Base-by-base conservation (phyloP, 1,140 invertebrate genomes). In the Anoplolepis gracilipes region DNA sequence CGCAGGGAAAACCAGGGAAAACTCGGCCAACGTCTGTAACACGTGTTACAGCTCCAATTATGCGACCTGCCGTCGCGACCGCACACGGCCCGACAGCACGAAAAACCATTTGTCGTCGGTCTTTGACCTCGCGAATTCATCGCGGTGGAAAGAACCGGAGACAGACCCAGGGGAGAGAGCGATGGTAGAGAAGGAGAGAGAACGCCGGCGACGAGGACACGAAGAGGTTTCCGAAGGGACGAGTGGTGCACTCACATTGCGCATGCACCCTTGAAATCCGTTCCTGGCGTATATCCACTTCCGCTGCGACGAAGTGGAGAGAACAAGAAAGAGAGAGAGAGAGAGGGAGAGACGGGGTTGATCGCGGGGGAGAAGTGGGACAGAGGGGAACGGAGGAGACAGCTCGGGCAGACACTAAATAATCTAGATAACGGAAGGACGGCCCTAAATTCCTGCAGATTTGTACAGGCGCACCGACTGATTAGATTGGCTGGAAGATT, bases 371-470 rank as follows among this genome's bases (percentile, higher is more conserved):
- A 39, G 77, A 46, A 86, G 67, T 65, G 36, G 39, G 55, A 81
- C 11, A 30, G 39, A 64, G 39, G 13, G 19, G 59, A n/a, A n/a
- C 57, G 77, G 59, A 84, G 84, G 85, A 85, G 88, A 89, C 87
- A 88, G 86, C 59, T 82, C 75, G 77, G 75, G 76, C 77, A 87
- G 88, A 90, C 87, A 82, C 91, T 92, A 92, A 92, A 92, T 92
- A 92, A 92, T 92, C 91, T 90, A 87, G 88, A 91, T 91, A 91
- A 91, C 88, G 88, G 90, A 86, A 91, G 85, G 90, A 87, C 86
- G 85, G 76, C 70, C 85, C 90, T 91, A 91, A 92, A 91, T 91
- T 92, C 76, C 86, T 79, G 84, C 75, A 86, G 87, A 89, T 89
- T 87, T 89, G 87, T 86, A 89, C 88, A 69, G 87, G 85, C 73